Base-by-base conservation (phyloP, 2,888 invertebrate genomes). In the Megaustenia siamemsis region DNA sequence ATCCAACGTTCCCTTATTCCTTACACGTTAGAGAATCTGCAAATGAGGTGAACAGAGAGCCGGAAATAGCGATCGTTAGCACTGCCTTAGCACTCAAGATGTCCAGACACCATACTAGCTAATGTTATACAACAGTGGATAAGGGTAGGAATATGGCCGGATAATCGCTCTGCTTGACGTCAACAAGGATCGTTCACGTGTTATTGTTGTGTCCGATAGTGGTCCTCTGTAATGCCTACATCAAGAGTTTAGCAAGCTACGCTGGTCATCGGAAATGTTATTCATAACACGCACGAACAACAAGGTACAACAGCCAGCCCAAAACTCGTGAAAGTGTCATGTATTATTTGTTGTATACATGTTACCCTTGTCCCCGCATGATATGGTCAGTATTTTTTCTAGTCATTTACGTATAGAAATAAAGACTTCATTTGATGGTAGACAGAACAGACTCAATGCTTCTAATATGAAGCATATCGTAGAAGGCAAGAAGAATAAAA, bases 111-210 rank as follows among this genome's bases (percentile, higher is more conserved):
- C 40, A 49, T 10, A 8, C 45, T 32, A 35, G 8, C 40, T 53
- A 49, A 2, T 75, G 49, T 53, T 75, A 53, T 53, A 28, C 35
- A 35, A 32, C 5, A 35, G 1, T 32, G n/a, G 18, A 28, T 35
- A 8, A n/a, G 4, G 49, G 35, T 12, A n/a, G 35, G 73, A 73
- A 73, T 45, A 73, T 43, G 43, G 3, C 73, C 53, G 53, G 53
- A 75, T 75, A 75, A 75, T 75, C 73, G 45, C 73, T 1, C 73
- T 43, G 73, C 73, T 40, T 15, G 73, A 73, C 43, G 24, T 28
- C 73, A 45, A 45, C n/a, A 43, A 69, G 40, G 38, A 43, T 15
- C 73, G n/a, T n/a, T 24, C 73, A 15, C 1, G 38, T 28, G 60
- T 60, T 60, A 60, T 28, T 60, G 3, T 18, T 35, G 3, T 38